These are phyloP conservation scores for Diadophis punctatus DNA, from an alignment of 2,113 vertebrate species.

Conservation along the genomic window DNA sequence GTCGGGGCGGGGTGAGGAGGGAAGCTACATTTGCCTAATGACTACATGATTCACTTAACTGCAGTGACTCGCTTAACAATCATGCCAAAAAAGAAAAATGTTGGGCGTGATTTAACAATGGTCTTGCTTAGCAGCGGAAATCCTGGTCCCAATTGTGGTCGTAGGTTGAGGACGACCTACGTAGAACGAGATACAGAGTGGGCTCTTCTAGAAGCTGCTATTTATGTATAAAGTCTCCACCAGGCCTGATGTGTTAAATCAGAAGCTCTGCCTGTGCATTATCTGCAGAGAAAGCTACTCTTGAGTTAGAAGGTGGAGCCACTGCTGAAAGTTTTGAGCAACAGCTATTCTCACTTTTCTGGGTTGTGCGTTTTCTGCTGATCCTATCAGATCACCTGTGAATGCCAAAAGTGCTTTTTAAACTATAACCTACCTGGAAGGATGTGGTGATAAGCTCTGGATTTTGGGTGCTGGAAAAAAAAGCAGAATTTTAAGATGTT, in stretches of 20 bases:
- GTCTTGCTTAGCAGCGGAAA: not conserved
- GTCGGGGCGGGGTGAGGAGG: fast-evolving
- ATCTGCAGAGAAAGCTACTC: not conserved
- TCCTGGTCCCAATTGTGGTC: not conserved
- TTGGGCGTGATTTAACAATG: not conserved
- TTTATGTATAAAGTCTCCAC: not conserved
- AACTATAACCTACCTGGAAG: not conserved
- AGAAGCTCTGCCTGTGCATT: not conserved
- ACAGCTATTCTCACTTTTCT: not conserved
- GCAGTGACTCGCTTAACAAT: not conserved
- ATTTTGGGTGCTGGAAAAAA: not conserved
- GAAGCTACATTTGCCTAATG: not conserved
- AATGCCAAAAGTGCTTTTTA: not conserved
- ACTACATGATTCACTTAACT: not conserved
- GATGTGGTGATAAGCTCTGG: not conserved
- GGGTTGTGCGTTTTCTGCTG: not conserved
- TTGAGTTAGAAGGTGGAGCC: not conserved
- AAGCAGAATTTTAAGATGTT: not conserved
- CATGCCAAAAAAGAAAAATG: not conserved
- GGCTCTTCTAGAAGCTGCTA: not conserved
- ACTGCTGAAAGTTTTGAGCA: not conserved
- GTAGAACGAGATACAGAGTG: not conserved
- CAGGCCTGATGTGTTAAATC: not conserved
- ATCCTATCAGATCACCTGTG: not conserved
- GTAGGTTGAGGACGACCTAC: not conserved